Evolutionary conservation across 2,113 vertebrate genomes (phyloP).

Genomic region (Anser brachyrhynchus): DNA sequence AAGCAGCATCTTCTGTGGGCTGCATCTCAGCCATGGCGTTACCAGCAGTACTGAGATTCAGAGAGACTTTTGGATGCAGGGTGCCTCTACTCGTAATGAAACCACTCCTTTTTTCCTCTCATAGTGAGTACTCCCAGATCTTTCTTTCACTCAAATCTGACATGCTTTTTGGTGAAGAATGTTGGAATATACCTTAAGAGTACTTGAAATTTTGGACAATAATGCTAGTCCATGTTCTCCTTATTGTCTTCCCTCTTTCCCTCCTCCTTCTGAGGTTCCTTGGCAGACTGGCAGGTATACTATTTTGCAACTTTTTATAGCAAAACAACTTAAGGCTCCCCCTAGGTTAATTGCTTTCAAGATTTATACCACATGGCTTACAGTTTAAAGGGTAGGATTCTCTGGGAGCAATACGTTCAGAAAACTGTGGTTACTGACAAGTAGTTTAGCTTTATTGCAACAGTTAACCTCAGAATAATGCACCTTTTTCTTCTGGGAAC

Average conservation of each 20-base stretch:
- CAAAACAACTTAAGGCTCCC: background rate
- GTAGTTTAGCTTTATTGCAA: background rate
- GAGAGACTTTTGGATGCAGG: background rate
- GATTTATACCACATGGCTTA: background rate
- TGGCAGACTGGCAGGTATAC: background rate
- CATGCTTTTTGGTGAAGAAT: background rate
- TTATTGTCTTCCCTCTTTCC: background rate
- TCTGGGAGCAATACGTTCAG: background rate
- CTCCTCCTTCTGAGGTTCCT: background rate
- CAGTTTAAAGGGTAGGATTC: background rate
- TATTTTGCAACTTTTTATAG: background rate
- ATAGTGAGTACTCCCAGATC: background rate
- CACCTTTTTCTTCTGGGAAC: conserved; percentile 28
- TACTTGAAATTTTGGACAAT: background rate
- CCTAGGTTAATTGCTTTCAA: background rate
- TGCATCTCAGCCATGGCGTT: background rate
- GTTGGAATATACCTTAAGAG: background rate
- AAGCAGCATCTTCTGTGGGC: background rate
- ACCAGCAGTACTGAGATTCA: background rate
- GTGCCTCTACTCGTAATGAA: background rate
- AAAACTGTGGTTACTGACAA: background rate
- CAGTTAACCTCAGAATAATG: conserved; percentile 10
- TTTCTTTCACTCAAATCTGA: background rate
- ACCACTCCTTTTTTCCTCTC: background rate
- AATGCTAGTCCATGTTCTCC: background rate